phyloP scores from a whole-genome alignment of 64 coral and sea anemone species.

The Stylophora pistillata region DNA sequence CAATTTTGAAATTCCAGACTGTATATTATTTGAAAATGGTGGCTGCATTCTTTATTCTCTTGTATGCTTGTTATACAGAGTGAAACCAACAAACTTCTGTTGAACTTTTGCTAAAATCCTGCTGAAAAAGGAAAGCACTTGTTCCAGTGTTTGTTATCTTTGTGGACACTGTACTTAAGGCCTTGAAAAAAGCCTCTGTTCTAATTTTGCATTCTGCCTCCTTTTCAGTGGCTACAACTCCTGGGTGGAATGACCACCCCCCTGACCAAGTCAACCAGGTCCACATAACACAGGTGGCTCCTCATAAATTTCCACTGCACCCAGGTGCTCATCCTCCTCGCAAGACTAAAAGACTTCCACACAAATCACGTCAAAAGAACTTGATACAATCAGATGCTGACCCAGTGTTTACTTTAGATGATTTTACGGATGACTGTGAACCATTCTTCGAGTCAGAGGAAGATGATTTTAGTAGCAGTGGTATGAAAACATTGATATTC shows the following conservation, averaged over 20 bases:
- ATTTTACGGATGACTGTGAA: slow-evolving; percentile 85
- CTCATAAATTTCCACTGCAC: not conserved
- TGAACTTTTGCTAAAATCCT: no score
- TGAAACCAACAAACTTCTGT: no score
- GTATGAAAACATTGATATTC: slow-evolving; percentile 28
- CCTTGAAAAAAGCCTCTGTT: not conserved
- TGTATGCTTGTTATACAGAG: no score
- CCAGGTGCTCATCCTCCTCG: not conserved
- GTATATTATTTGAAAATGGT: no score
- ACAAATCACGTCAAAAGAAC: slow-evolving; percentile 27
- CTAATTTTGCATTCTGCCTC: not conserved
- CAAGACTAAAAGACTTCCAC: not conserved
- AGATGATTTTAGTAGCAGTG: slow-evolving; percentile 89
- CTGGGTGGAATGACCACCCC: slow-evolving; percentile 2
- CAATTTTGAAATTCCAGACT: no score
- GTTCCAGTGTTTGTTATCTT: no score
- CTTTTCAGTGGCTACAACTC: not conserved
- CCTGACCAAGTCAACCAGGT: slow-evolving; percentile 46
- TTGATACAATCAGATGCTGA: slow-evolving; percentile 68
- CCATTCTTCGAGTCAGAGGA: slow-evolving; percentile 96
- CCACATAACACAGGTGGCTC: slow-evolving; percentile 68
- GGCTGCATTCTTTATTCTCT: no score
- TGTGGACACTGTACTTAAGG: not conserved
- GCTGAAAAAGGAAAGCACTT: no score
- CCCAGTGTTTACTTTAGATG: slow-evolving; percentile 86